A percentile compares a stretch with the other conserved stretches of the same genome.
phyloP scores from a whole-genome alignment of 2,888 invertebrate species.

The Torymus aiolomorphi region DNA sequence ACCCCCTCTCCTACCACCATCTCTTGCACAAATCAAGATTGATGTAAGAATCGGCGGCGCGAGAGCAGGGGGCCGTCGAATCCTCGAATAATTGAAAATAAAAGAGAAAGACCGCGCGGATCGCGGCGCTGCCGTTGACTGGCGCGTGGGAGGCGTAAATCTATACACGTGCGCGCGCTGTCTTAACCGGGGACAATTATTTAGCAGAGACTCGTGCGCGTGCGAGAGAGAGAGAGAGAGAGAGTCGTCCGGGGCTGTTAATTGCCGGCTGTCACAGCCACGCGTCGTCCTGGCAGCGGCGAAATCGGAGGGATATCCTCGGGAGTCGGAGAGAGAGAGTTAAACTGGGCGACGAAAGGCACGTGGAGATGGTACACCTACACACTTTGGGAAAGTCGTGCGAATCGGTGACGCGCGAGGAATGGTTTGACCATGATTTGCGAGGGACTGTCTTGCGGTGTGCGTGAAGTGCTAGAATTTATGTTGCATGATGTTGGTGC shows the following conservation, averaged over 20 bases:
- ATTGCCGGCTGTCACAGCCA: constrained; percentile 75
- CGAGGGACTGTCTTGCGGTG: too few relatives aligned
- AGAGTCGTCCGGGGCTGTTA: constrained; percentile 70
- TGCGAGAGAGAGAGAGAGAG: constrained; percentile 59
- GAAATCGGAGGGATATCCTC: constrained; percentile 34
- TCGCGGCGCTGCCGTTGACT: constrained; percentile 66
- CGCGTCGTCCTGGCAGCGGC: constrained; percentile 55
- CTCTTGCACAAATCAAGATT: constrained; percentile 44
- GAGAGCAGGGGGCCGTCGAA: constrained; percentile 56
- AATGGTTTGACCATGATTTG: too few relatives aligned
- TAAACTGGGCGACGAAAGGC: too few relatives aligned
- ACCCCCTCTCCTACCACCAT: too few relatives aligned
- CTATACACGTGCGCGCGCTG: constrained; percentile 60
- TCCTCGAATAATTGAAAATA: constrained; percentile 70
- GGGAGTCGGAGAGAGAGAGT: background rate
- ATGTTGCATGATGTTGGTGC: too few relatives aligned
- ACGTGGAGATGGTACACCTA: too few relatives aligned
- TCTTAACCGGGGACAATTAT: constrained; percentile 74
- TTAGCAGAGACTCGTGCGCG: constrained; percentile 65
- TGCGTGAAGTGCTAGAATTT: too few relatives aligned
- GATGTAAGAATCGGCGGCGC: constrained; percentile 28
- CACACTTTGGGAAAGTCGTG: too few relatives aligned
- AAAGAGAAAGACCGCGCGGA: constrained; percentile 46
- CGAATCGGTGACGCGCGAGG: too few relatives aligned
- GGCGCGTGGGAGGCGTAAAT: constrained; percentile 63